Evolutionary conservation across 2,797 vertebrate species (phyloP).

Genomic region (Peromyscus nudipes): DNA sequence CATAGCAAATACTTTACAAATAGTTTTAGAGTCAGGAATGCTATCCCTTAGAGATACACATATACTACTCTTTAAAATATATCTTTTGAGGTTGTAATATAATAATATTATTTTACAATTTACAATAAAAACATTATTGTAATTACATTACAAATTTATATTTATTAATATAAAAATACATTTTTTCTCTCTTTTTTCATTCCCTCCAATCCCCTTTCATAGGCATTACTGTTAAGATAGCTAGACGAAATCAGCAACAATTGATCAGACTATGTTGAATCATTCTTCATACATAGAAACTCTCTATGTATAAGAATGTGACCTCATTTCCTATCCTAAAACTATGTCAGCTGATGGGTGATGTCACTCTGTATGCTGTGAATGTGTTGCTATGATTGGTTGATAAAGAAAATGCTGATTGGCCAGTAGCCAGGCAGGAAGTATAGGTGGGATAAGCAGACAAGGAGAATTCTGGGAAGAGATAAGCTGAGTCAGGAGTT

Average conservation of each 20-base stretch:
- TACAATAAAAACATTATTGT: too few species aligned
- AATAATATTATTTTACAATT: background rate
- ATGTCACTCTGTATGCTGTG: too few species aligned
- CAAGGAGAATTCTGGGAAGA: too few species aligned
- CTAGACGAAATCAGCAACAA: background rate
- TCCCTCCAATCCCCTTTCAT: background rate
- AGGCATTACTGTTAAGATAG: background rate
- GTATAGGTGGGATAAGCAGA: too few species aligned
- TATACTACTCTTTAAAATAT: constrained; percentile 10
- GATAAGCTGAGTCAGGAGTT: too few species aligned
- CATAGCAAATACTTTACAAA: constrained; percentile 39
- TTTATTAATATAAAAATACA: background rate
- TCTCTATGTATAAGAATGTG: background rate
- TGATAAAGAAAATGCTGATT: too few species aligned
- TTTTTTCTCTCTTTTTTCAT: background rate
- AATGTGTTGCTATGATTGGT: too few species aligned
- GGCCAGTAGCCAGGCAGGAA: too few species aligned
- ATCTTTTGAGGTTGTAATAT: background rate
- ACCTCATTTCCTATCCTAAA: constrained; percentile 36
- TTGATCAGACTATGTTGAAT: background rate
- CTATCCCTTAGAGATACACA: constrained; percentile 66
- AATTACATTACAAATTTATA: too few species aligned
- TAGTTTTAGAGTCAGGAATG: constrained; percentile 38
- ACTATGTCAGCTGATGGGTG: background rate
- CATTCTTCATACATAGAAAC: background rate